phyloP scores from a whole-genome alignment of 2,797 vertebrate genomes.

The Ptychobarbus kaznakovi region DNA sequence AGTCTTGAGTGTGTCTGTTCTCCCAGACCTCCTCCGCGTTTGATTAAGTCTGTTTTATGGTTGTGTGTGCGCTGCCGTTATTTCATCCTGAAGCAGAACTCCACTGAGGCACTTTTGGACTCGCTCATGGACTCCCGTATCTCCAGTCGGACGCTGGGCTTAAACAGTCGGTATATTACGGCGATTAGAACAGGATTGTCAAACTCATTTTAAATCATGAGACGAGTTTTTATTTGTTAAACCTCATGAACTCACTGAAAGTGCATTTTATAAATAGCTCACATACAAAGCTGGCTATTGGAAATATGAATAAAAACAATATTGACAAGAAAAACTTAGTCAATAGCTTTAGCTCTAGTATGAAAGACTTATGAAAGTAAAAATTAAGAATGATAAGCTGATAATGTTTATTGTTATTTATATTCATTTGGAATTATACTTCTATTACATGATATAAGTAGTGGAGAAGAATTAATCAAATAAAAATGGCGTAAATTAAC shows the following conservation, averaged over 20 bases:
- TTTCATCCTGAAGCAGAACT: constrained; percentile 41
- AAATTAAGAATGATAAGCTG: no score
- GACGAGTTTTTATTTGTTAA: neutral
- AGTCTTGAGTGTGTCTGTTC: constrained; percentile 42
- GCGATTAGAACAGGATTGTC: constrained; percentile 11
- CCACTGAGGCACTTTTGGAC: constrained; percentile 6
- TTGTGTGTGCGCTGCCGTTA: neutral
- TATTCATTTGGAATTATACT: no score
- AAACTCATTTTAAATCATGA: constrained; percentile 1
- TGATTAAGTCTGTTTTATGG: constrained; percentile 30
- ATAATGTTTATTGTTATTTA: no score
- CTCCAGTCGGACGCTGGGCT: neutral
- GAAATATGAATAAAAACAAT: no score
- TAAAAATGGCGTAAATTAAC: no score
- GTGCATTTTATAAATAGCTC: neutral
- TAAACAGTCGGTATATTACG: constrained; percentile 3
- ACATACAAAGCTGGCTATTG: neutral
- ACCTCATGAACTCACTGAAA: neutral
- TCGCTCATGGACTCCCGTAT: neutral
- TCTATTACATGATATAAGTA: no score
- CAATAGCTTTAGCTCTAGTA: no score
- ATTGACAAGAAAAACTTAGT: no score
- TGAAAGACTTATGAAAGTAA: no score
- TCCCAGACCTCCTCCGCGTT: constrained; percentile 20
- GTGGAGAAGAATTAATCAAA: no score